Evolutionary conservation across 2,113 vertebrate species (phyloP).

Genomic region (Dunckerocampus dactyliophorus): DNA sequence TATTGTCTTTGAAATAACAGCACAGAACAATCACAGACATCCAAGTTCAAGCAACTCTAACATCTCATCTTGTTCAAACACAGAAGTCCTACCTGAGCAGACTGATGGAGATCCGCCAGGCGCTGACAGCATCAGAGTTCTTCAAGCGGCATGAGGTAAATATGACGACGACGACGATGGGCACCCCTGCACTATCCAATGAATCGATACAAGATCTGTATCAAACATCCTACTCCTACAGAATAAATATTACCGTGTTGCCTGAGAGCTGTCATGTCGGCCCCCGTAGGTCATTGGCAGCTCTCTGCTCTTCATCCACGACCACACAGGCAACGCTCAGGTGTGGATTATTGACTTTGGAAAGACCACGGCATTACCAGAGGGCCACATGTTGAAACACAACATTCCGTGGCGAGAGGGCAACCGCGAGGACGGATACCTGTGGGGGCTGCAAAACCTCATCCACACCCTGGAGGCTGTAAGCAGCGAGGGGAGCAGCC

Average conservation of each 20-base stretch:
- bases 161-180: neutral
- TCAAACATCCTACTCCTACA: no score
- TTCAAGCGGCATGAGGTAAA: conserved; percentile 91
- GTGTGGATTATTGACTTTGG: conserved; percentile 99
- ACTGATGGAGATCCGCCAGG: conserved; percentile 82
- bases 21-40: no score
- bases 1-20: no score
- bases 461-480: conserved; percentile 67
- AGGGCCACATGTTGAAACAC: conserved; percentile 85
- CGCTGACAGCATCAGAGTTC: conserved; percentile 87
- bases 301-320: conserved; percentile 95
- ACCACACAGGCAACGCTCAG: conserved; percentile 82
- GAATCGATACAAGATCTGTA: no score
- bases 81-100: conserved; percentile 87
- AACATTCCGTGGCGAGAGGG: conserved; percentile 89
- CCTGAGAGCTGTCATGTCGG: neutral
- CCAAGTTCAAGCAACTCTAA: no score
- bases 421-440: conserved; percentile 94
- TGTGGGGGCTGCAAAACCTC: conserved; percentile 93
- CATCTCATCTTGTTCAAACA: conserved; percentile 5
- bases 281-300: conserved; percentile 86
- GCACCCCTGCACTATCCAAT: neutral
- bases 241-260: no score
- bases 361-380: conserved; percentile 85
- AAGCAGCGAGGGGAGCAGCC: neutral